Percentiles rank a stretch among this genome's conserved stretches.
phyloP scores from a whole-genome alignment of 2,797 vertebrate species.

The Crenichthys baileyi region DNA sequence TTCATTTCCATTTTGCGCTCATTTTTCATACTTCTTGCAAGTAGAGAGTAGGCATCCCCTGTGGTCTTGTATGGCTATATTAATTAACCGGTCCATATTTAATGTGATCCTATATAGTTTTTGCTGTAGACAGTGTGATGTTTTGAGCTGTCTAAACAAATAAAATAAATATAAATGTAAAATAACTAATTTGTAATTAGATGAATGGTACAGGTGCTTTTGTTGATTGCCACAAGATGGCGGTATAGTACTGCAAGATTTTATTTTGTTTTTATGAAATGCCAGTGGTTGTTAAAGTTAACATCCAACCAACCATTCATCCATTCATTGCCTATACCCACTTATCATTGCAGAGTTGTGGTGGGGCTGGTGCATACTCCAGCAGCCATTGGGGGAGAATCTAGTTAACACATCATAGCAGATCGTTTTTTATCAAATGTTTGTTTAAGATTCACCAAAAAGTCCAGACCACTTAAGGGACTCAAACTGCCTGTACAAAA shows the following conservation, averaged over 20 bases:
- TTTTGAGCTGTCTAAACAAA: background rate
- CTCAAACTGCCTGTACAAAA: too few relatives aligned
- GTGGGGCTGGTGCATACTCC: too few relatives aligned
- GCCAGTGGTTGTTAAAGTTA: background rate
- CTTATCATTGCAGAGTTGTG: too few relatives aligned
- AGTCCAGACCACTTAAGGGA: too few relatives aligned
- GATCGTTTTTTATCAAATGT: too few relatives aligned
- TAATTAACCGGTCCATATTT: background rate
- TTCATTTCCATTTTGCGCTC: background rate
- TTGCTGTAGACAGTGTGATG: background rate
- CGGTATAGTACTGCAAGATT: constrained; percentile 32
- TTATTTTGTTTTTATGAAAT: background rate
- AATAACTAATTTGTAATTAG: background rate
- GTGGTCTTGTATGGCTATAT: background rate
- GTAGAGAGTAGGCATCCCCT: background rate
- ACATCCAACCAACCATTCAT: background rate
- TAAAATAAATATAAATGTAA: background rate
- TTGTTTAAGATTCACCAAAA: too few relatives aligned
- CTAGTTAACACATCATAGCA: too few relatives aligned
- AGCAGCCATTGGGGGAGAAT: too few relatives aligned
- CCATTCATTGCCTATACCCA: background rate
- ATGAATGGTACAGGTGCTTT: background rate
- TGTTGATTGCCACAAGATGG: constrained; percentile 55
- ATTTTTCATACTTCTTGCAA: background rate
- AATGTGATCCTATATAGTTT: background rate